A percentile compares a stretch with the other conserved stretches of the same genome.
These are phyloP conservation scores for Charina bottae DNA, from an alignment of 2,113 vertebrate species.

Conservation along the genomic window DNA sequence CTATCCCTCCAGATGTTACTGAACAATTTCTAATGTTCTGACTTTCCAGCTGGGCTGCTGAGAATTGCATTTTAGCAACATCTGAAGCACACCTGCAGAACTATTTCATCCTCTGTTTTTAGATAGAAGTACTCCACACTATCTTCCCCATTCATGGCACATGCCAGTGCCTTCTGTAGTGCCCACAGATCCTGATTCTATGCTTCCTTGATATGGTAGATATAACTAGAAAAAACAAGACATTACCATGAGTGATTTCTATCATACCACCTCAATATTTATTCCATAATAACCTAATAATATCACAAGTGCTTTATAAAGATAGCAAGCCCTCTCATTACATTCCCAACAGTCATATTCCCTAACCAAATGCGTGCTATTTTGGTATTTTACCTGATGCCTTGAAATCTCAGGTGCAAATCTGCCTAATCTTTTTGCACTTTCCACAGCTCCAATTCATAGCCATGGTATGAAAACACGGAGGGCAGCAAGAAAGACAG, in stretches of 20 bases:
- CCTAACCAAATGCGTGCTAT: neutral
- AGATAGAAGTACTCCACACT: neutral
- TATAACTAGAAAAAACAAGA: neutral
- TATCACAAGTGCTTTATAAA: neutral
- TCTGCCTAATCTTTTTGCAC: slow-evolving; percentile 29
- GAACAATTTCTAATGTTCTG: neutral
- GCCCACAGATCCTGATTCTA: neutral
- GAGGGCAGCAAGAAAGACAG: slow-evolving; percentile 25
- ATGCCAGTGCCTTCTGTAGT: neutral
- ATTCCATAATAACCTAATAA: neutral
- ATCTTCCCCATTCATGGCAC: neutral
- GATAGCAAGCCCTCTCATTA: neutral
- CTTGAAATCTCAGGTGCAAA: slow-evolving; percentile 32
- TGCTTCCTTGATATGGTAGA: neutral
- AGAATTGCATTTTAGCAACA: neutral
- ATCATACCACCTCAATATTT: neutral
- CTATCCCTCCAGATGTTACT: neutral
- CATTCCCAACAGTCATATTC: neutral
- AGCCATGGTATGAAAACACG: slow-evolving; percentile 14
- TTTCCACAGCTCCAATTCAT: slow-evolving; percentile 7
- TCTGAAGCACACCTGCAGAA: neutral
- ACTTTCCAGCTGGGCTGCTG: neutral
- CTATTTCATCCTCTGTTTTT: neutral
- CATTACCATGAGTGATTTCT: neutral
- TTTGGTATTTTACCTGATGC: slow-evolving; percentile 37